Evolutionary conservation across 2,888 invertebrate genomes (phyloP).

Genomic region (Spisula subtruncata): DNA sequence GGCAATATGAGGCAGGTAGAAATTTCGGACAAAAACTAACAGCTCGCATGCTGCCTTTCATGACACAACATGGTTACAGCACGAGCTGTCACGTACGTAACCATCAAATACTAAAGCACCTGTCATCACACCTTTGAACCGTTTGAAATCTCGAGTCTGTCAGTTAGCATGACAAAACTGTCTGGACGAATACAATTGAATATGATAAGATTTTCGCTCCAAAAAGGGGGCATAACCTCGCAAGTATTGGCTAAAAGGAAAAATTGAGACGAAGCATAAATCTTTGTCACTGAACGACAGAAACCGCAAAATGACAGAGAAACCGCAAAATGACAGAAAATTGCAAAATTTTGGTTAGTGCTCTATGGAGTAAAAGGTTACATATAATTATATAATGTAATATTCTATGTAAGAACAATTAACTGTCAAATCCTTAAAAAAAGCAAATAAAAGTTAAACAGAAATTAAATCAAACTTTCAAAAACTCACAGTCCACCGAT

Average conservation of each 20-base stretch:
- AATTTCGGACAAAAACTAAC: slow-evolving; percentile 19
- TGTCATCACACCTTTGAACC: slow-evolving; percentile 26
- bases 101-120: slow-evolving; percentile 20
- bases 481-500: background rate
- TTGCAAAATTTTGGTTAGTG: no score
- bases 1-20: slow-evolving; percentile 1
- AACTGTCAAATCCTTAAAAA: background rate
- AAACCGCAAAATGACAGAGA: background rate
- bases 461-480: background rate
- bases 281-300: slow-evolving; percentile 6
- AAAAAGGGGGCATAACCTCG: slow-evolving; percentile 25
- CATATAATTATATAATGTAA: no score
- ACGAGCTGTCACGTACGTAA: slow-evolving; percentile 8
- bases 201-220: background rate
- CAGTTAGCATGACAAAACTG: background rate
- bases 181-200: background rate
- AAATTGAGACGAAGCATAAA: background rate
- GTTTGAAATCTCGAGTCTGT: background rate
- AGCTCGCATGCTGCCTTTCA: background rate
- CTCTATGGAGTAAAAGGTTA: no score
- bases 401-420: background rate
- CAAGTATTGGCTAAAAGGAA: background rate
- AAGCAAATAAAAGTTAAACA: background rate
- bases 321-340: background rate
- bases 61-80: background rate